Conservation (phyloP, 2,797 vertebrate species). For the Australoheros facetus region DNA sequence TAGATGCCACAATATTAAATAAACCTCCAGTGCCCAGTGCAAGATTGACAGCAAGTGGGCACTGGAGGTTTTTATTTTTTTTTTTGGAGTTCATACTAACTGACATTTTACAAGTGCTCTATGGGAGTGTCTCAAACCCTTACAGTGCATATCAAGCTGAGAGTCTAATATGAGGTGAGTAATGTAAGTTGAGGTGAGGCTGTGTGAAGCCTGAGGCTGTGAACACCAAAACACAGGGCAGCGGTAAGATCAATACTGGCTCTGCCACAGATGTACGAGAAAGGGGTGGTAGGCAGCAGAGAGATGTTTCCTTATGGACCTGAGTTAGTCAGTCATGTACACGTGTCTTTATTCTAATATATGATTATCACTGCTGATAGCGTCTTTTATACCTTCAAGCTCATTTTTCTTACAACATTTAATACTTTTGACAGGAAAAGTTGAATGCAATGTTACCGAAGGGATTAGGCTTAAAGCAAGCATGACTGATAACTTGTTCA, state of each 20-base stretch:
- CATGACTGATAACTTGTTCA: neutral
- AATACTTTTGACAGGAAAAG: neutral
- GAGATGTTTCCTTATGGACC: constrained; percentile 22
- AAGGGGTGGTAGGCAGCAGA: constrained; percentile 11
- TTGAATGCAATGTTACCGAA: neutral
- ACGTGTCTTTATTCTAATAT: neutral
- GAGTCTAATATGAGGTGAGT: constrained; percentile 63
- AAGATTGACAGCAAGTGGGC: constrained; percentile 43
- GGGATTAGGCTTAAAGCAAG: neutral
- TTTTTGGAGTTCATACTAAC: constrained; percentile 36
- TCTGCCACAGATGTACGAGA: constrained; percentile 38
- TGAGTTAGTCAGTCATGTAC: neutral
- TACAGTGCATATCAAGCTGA: constrained; percentile 37
- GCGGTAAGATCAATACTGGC: constrained; percentile 61
- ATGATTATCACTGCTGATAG: neutral
- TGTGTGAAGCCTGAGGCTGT: constrained; percentile 57
- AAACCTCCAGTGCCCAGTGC: neutral
- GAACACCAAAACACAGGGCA: constrained; percentile 61
- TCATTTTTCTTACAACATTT: neutral
- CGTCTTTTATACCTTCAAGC: neutral
- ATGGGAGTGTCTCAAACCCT: constrained; percentile 36
- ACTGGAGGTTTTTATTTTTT: neutral
- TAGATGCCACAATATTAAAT: neutral
- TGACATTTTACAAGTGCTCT: constrained; percentile 57
- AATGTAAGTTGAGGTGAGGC: constrained; percentile 52